Percentiles rank a stretch among this genome's conserved stretches.
phyloP scores from a whole-genome alignment of 2,797 vertebrate species.

The Enteromius argenteus region DNA sequence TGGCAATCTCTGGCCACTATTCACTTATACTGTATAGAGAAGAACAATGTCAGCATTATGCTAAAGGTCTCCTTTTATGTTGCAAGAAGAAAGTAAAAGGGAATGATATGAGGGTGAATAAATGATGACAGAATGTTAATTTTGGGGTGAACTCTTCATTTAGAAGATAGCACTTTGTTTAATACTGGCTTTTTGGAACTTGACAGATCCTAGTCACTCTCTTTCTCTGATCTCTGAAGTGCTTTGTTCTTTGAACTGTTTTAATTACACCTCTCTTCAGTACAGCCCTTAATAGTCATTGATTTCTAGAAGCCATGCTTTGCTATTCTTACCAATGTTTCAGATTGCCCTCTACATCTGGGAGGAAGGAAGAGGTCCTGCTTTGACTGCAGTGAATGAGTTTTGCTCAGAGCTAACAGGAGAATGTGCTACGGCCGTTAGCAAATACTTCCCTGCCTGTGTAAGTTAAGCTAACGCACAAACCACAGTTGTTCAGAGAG shows the following conservation, averaged over 20 bases:
- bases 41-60: no score
- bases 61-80: neutral
- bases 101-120: no score
- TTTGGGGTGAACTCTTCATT: neutral
- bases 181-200: no score
- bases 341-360: conserved; percentile 92
- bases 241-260: neutral
- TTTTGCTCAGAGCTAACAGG: conserved; percentile 80
- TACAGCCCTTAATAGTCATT: neutral
- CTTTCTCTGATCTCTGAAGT: conserved; percentile 7
- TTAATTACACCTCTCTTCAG: neutral
- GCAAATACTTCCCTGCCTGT: conserved; percentile 82
- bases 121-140: neutral
- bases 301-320: conserved; percentile 2
- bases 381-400: conserved; percentile 85
- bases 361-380: conserved; percentile 85
- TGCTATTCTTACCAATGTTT: neutral
- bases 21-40: no score
- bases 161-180: neutral
- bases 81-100: neutral
- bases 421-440: conserved; percentile 81
- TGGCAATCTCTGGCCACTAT: neutral
- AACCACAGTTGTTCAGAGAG: neutral
- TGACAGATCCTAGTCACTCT: no score
- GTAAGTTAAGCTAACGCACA: conserved; percentile 75